Conservation (phyloP, 2,888 invertebrate species). For the Mantis religiosa region DNA sequence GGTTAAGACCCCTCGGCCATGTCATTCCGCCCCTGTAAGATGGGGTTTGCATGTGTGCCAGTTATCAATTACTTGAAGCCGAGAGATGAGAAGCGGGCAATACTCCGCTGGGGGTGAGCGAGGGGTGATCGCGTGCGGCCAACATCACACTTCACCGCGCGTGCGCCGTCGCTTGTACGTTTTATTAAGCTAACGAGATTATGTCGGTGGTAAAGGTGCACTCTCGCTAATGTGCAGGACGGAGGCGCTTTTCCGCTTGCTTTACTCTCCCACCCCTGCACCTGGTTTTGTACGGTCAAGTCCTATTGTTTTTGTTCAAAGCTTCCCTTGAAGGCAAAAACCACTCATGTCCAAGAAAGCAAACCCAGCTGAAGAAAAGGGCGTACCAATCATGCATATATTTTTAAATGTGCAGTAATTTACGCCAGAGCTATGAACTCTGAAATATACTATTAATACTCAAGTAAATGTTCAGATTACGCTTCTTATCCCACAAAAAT, state of each 20-base stretch:
- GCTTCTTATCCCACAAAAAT: too few species aligned
- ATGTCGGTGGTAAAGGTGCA: neutral
- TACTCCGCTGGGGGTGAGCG: neutral
- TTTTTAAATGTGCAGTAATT: too few species aligned
- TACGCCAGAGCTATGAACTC: too few species aligned
- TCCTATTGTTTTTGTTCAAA: neutral
- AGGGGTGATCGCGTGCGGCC: neutral
- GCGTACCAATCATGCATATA: too few species aligned
- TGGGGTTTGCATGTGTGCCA: slow-evolving; percentile 13
- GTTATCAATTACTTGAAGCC: slow-evolving; percentile 7
- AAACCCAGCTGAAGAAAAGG: too few species aligned
- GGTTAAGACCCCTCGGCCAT: neutral
- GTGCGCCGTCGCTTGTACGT: neutral
- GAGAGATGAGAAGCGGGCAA: neutral
- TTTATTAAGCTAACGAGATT: slow-evolving; percentile 13
- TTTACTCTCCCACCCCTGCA: neutral
- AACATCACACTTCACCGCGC: neutral
- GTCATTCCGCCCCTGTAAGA: neutral
- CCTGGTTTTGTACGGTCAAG: neutral
- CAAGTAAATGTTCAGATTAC: too few species aligned
- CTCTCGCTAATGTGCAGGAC: slow-evolving; percentile 12
- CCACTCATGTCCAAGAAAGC: neutral
- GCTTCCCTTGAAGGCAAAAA: neutral
- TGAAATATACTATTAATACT: too few species aligned
- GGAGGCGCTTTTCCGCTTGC: slow-evolving; percentile 10